A percentile compares a stretch with the other conserved stretches of the same genome.
These are phyloP conservation scores for Meriones unguiculatus DNA, from an alignment of 2,113 vertebrate genomes.

Conservation along the genomic window DNA sequence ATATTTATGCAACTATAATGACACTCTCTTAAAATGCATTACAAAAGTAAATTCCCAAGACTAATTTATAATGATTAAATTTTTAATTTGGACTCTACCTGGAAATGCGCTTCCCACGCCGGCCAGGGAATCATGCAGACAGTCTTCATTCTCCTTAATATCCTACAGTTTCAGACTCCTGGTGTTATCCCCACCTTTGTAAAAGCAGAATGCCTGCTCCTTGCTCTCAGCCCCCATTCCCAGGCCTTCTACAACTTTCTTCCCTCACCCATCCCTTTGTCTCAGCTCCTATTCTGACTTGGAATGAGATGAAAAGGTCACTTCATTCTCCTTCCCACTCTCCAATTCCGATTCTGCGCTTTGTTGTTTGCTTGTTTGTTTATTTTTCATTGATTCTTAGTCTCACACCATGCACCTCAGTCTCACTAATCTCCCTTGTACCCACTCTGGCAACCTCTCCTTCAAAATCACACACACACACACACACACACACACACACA, in stretches of 20 bases:
- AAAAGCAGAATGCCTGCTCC: not conserved
- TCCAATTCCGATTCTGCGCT: not conserved
- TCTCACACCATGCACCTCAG: too few species aligned
- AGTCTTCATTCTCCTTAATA: not conserved
- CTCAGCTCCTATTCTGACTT: not conserved
- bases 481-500: too few species aligned
- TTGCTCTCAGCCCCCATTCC: not conserved
- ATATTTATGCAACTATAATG: not conserved
- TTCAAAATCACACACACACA: too few species aligned
- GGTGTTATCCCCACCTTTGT: not conserved
- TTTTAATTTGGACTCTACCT: not conserved
- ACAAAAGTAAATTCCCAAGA: slow-evolving; percentile 11
- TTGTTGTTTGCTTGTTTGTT: too few species aligned
- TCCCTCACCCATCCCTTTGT: not conserved
- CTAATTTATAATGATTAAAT: not conserved
- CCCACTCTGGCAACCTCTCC: too few species aligned
- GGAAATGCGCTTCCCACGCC: not conserved
- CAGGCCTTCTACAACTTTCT: not conserved
- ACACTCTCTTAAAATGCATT: not conserved
- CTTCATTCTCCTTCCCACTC: not conserved
- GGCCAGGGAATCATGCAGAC: not conserved
- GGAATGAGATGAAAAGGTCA: not conserved
- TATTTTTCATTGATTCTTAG: too few species aligned
- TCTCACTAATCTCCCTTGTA: too few species aligned
- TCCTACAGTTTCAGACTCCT: not conserved